Conservation (phyloP, 2,113 vertebrate genomes). For the Nycticorax nycticorax region DNA sequence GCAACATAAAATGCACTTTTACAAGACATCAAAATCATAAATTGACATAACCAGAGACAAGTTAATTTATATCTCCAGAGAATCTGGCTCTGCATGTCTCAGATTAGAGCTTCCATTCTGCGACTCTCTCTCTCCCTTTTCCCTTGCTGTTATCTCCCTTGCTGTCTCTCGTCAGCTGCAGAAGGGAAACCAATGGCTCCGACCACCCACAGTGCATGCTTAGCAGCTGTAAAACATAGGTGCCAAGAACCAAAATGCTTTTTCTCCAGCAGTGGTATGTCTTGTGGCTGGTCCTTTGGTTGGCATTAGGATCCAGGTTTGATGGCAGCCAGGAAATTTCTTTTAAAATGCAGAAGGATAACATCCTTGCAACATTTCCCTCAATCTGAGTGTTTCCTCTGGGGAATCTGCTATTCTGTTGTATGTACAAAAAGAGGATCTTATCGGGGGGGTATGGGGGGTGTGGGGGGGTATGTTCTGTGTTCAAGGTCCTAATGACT, state of each 20-base stretch:
- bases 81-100: neutral
- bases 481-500: constrained; percentile 1
- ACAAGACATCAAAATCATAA: neutral
- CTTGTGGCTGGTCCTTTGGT: neutral
- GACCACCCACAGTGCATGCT: constrained; percentile 18
- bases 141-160: neutral
- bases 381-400: neutral
- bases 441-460: neutral
- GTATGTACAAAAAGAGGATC: neutral
- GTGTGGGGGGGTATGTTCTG: neutral
- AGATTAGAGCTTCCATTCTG: neutral
- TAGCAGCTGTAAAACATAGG: neutral
- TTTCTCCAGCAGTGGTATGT: neutral
- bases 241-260: neutral
- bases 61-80: neutral
- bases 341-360: neutral
- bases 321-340: neutral
- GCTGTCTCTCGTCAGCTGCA: neutral
- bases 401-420: neutral
- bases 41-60: neutral
- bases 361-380: neutral
- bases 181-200: constrained; percentile 3
- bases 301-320: neutral
- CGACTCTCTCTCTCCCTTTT: neutral
- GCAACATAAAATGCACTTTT: neutral